phyloP scores from a whole-genome alignment of 1,140 invertebrate species.

The Nasonia vitripennis region DNA sequence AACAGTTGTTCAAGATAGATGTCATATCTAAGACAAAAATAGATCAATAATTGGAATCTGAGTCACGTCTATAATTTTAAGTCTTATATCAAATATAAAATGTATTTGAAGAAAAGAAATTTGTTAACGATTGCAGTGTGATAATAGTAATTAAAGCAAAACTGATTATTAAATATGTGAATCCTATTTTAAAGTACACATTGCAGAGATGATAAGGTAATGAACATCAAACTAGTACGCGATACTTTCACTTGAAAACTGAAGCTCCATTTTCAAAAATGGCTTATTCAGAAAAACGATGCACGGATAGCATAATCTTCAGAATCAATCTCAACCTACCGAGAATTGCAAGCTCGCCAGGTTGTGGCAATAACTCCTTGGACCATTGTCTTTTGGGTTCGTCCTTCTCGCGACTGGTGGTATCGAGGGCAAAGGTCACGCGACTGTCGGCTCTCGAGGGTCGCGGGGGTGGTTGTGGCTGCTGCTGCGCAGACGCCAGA shows the following conservation, averaged over 20 bases:
- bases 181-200: too few relatives aligned
- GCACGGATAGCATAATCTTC: not conserved
- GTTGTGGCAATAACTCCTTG: constrained; percentile 4
- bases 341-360: not conserved
- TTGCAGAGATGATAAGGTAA: too few relatives aligned
- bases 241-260: too few relatives aligned
- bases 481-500: not conserved
- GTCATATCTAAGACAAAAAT: not conserved
- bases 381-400: constrained; percentile 23
- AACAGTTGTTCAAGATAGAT: not conserved
- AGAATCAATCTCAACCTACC: constrained; percentile 2
- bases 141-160: too few relatives aligned
- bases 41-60: not conserved
- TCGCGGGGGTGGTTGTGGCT: constrained; percentile 46
- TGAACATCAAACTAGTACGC: too few relatives aligned
- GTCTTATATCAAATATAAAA: not conserved
- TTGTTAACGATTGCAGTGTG: too few relatives aligned
- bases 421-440: constrained; percentile 66
- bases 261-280: too few relatives aligned
- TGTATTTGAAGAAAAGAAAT: not conserved
- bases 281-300: too few relatives aligned
- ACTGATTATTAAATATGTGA: too few relatives aligned
- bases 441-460: constrained; percentile 67
- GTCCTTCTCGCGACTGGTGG: constrained; percentile 42
- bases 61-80: not conserved